A percentile compares a stretch with the other conserved stretches of the same genome.
Evolutionary conservation across 2,888 invertebrate species (phyloP).

Genomic region (Drosophila differens): DNA sequence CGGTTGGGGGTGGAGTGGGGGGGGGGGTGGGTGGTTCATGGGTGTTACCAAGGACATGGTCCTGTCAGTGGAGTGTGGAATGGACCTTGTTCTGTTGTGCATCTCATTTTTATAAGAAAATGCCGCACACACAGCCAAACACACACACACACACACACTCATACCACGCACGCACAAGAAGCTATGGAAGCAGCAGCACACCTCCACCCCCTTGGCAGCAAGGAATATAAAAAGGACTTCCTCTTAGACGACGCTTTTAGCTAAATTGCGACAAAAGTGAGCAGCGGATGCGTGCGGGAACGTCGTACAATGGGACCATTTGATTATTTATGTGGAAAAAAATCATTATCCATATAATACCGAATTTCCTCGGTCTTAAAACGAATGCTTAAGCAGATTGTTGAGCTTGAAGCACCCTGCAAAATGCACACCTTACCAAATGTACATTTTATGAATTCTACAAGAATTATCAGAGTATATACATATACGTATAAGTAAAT

Average conservation of each 20-base stretch:
- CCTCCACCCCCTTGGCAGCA: conserved; percentile 6
- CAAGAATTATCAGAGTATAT: neutral
- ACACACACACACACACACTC: conserved; percentile 19
- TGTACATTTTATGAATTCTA: neutral
- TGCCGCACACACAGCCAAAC: conserved; percentile 33
- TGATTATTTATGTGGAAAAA: neutral
- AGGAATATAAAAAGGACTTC: conserved; percentile 76
- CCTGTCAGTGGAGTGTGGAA: conserved; percentile 14
- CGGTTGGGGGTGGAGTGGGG: accelerated
- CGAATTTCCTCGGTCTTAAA: neutral
- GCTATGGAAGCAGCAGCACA: conserved; percentile 2
- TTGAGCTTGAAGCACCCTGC: neutral
- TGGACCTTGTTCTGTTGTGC: conserved; percentile 38
- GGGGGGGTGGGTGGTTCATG: neutral
- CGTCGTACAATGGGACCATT: neutral
- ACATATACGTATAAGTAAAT: neutral
- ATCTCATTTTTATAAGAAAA: conserved; percentile 65
- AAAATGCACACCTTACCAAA: neutral
- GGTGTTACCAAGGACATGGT: conserved; percentile 16
- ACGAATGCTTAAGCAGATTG: neutral
- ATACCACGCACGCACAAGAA: conserved; percentile 19
- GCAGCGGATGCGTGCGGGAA: conserved; percentile 47
- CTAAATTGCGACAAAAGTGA: conserved; percentile 80
- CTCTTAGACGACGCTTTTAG: conserved; percentile 79
- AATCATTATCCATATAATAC: neutral